These are phyloP conservation scores for Dermochelys coriacea DNA, from an alignment of 2,797 vertebrate species.

Conservation along the genomic window DNA sequence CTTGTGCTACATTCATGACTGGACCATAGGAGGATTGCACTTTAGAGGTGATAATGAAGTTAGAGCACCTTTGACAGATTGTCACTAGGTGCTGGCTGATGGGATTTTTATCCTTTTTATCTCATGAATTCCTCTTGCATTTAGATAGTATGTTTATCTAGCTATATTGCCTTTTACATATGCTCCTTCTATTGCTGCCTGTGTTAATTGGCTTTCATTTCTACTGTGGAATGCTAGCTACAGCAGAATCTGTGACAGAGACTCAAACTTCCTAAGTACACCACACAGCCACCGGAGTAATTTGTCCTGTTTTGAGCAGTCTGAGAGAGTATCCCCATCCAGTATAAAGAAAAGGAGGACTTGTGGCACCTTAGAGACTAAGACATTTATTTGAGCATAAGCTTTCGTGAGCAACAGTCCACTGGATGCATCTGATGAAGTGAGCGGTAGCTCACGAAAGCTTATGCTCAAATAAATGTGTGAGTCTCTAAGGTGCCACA, in stretches of 20 bases:
- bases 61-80: slow-evolving; percentile 23
- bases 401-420: too few species aligned
- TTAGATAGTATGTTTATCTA: slow-evolving; percentile 27
- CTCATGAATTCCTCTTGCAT: neutral
- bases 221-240: slow-evolving; percentile 10
- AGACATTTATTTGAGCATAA: too few species aligned
- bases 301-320: slow-evolving; percentile 23
- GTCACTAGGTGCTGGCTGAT: neutral
- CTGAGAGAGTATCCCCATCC: neutral
- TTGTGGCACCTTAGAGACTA: too few species aligned
- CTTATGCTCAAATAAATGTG: too few species aligned
- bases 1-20: neutral
- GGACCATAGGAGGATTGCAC: neutral
- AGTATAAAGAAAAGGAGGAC: too few species aligned
- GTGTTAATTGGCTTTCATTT: slow-evolving; percentile 61
- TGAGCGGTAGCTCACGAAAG: too few species aligned
- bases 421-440: too few species aligned
- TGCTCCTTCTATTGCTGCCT: neutral
- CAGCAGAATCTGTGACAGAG: slow-evolving; percentile 49
- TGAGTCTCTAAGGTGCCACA: too few species aligned
- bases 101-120: slow-evolving; percentile 16
- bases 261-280: neutral
- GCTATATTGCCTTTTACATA: neutral
- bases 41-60: slow-evolving; percentile 46
- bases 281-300: neutral